Conservation (phyloP, 2,888 invertebrate genomes). For the Pseudococcus viburni region DNA sequence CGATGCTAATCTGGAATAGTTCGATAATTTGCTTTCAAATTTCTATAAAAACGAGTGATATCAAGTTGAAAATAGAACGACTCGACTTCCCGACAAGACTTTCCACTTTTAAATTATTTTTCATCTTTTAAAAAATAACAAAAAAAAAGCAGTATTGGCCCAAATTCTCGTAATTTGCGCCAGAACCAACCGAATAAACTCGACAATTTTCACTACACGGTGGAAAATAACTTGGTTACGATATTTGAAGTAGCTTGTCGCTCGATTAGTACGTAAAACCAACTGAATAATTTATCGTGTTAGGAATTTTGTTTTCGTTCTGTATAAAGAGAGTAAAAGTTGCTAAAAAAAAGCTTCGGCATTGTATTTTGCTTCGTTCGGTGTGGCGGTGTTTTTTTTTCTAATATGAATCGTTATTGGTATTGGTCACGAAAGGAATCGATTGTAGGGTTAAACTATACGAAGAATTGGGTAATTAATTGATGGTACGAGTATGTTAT, state of each 20-base stretch:
- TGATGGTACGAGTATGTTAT: neutral
- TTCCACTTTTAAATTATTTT: slow-evolving; percentile 4
- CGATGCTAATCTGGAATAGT: no score
- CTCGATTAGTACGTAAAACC: slow-evolving; percentile 2
- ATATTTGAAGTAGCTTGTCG: slow-evolving; percentile 40
- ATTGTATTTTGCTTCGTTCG: neutral
- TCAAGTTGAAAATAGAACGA: neutral
- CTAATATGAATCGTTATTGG: neutral
- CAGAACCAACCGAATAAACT: neutral
- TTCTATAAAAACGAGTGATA: no score
- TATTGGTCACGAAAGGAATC: slow-evolving; percentile 12
- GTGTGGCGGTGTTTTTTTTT: neutral
- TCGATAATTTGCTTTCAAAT: no score
- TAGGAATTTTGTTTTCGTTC: neutral
- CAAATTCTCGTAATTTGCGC: neutral
- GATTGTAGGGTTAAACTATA: slow-evolving; percentile 14
- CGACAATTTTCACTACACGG: neutral
- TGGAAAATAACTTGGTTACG: neutral
- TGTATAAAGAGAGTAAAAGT: neutral
- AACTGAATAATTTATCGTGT: slow-evolving; percentile 19
- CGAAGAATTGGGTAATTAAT: neutral
- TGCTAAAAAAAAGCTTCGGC: neutral
- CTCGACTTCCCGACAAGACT: neutral
- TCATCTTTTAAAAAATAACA: neutral
- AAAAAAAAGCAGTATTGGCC: no score